Evolutionary conservation across 2,113 vertebrate genomes (phyloP).

Genomic region (Gymnobelideus leadbeateri): DNA sequence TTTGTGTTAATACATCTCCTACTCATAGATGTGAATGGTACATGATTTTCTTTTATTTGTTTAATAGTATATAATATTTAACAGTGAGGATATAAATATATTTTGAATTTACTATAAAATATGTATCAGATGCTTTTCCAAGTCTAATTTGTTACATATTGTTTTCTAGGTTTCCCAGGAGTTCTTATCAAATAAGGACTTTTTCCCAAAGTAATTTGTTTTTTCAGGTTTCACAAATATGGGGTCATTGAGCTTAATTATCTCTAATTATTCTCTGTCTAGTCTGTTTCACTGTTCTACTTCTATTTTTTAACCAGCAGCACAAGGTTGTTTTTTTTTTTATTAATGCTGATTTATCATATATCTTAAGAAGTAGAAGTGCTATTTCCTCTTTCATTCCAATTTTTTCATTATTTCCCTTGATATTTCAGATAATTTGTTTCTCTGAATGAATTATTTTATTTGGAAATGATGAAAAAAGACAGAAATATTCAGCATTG

Average conservation of each 20-base stretch:
- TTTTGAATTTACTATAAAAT: not conserved
- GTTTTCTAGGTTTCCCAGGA: not conserved
- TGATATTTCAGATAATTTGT: not conserved
- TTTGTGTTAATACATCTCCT: not conserved
- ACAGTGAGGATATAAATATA: not conserved
- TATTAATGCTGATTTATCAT: not conserved
- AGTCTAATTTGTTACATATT: not conserved
- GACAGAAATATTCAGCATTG: not conserved
- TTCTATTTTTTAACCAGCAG: not conserved
- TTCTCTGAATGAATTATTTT: not conserved
- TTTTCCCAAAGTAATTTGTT: not conserved
- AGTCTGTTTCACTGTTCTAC: not conserved
- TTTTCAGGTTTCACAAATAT: not conserved
- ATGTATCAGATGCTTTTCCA: not conserved
- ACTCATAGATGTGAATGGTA: not conserved
- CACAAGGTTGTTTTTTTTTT: not conserved
- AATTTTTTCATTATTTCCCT: not conserved
- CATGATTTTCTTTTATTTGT: not conserved
- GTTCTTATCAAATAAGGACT: too few species aligned
- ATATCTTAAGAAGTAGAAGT: not conserved
- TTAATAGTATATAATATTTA: not conserved
- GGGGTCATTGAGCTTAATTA: not conserved
- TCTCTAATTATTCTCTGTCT: not conserved
- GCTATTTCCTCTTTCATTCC: not conserved
- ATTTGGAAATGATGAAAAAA: not conserved